Conservation (phyloP, 1,140 invertebrate species). For the Megathymus violae region DNA sequence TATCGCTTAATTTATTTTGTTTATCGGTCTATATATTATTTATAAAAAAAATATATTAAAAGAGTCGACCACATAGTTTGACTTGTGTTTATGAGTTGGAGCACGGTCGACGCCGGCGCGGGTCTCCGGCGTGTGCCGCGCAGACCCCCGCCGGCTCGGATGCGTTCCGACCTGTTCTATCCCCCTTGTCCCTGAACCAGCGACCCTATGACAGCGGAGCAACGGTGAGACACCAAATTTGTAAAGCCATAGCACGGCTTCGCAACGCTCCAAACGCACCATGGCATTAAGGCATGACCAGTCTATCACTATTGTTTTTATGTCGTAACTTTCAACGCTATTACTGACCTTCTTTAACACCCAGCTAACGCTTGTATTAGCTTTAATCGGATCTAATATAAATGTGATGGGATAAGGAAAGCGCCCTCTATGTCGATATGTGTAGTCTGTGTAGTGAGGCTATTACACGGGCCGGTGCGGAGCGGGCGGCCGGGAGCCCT, state of each 20-base stretch:
- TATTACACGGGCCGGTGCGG: constrained; percentile 60
- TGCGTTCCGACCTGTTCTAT: constrained; percentile 56
- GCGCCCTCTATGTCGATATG: constrained; percentile 79
- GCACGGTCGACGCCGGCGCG: constrained; percentile 59
- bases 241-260: constrained; percentile 78
- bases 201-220: constrained; percentile 71
- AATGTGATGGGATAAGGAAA: constrained; percentile 88
- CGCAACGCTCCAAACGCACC: constrained; percentile 73
- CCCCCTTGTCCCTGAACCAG: constrained; percentile 57
- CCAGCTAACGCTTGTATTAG: constrained; percentile 73
- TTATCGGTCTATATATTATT: constrained; percentile 79
- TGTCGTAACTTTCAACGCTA: constrained; percentile 70
- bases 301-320: constrained; percentile 53
- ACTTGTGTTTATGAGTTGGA: constrained; percentile 63
- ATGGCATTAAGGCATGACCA: constrained; percentile 59
- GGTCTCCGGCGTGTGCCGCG: constrained; percentile 43
- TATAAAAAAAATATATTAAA: constrained; percentile 77
- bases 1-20: constrained; percentile 83
- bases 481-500: constrained; percentile 82
- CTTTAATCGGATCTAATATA: constrained; percentile 66
- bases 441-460: constrained; percentile 62
- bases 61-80: constrained; percentile 76
- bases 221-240: constrained; percentile 77
- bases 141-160: constrained; percentile 54
- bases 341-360: constrained; percentile 68